These are phyloP conservation scores for Ianthella basta DNA, from an alignment of 37 sponge, comb jelly and placozoan species.

Conservation along the genomic window DNA sequence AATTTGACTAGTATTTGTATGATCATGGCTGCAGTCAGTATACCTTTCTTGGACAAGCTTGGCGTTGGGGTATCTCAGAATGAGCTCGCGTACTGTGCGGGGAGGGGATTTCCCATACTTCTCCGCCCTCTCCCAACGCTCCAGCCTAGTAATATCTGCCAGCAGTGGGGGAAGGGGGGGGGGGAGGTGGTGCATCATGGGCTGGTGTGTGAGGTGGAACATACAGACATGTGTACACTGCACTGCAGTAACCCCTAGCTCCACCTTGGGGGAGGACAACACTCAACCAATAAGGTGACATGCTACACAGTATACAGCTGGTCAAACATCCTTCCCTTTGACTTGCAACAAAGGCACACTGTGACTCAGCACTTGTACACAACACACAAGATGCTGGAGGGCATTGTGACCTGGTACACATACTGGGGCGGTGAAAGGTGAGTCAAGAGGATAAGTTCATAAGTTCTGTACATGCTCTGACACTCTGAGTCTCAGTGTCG, in stretches of 20 bases:
- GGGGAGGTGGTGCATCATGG: too few species aligned
- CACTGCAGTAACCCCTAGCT: not conserved
- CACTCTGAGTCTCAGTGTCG: too few species aligned
- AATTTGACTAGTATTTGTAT: too few species aligned
- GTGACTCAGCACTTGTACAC: too few species aligned
- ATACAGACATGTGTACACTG: too few species aligned
- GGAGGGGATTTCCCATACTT: constrained; percentile 15
- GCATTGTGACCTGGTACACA: too few species aligned
- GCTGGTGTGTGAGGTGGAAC: too few species aligned
- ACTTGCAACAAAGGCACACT: not conserved
- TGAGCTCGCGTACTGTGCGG: not conserved
- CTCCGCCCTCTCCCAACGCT: constrained; percentile 31
- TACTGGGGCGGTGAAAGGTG: too few species aligned
- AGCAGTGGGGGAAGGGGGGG: not conserved
- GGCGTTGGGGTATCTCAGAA: constrained; percentile 6
- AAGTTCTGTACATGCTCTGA: too few species aligned
- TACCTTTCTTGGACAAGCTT: constrained; percentile 13
- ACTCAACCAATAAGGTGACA: not conserved
- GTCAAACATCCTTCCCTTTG: not conserved
- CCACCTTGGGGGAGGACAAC: not conserved
- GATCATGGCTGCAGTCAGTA: too few species aligned
- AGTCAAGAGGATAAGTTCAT: too few species aligned
- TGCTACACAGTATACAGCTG: not conserved
- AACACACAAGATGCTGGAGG: too few species aligned
- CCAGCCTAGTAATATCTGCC: constrained; percentile 27